Conservation (phyloP, 2,113 vertebrate genomes). For the Lepisosteus oculatus region DNA sequence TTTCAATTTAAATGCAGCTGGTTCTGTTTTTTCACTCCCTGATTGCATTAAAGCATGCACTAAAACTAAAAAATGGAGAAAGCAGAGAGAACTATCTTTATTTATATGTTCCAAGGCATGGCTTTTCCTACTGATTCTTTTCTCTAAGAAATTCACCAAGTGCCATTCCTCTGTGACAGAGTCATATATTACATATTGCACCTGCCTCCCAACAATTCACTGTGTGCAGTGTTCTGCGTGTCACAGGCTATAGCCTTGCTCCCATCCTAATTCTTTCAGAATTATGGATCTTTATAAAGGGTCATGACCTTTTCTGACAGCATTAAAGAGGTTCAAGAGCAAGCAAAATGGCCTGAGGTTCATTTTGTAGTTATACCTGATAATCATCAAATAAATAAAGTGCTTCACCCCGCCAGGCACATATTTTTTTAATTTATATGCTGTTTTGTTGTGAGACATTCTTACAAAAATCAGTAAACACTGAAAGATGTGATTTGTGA, state of each 20-base stretch:
- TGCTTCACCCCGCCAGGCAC: not conserved
- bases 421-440: not conserved
- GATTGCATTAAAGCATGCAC: constrained; percentile 3
- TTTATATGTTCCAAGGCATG: constrained; percentile 22
- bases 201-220: constrained; percentile 21
- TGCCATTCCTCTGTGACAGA: constrained; percentile 17
- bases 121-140: constrained; percentile 3
- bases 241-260: constrained; percentile 1
- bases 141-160: constrained; percentile 9
- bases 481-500: too few relatives aligned
- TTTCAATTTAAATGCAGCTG: constrained; percentile 42
- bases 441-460: not conserved
- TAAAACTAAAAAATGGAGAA: constrained; percentile 16
- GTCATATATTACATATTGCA: constrained; percentile 14
- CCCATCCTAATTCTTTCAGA: constrained; percentile 7
- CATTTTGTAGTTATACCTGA: not conserved
- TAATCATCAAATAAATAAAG: not conserved
- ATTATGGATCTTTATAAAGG: constrained; percentile 34
- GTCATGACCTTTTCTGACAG: constrained; percentile 34
- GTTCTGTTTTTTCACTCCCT: constrained; percentile 22
- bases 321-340: constrained; percentile 19
- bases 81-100: constrained; percentile 22
- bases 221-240: not conserved
- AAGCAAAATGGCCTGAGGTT: constrained; percentile 3
- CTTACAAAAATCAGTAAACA: too few relatives aligned